A percentile compares a stretch with the other conserved stretches of the same genome.
Conservation (phyloP, 2,113 vertebrate species). For the Peromyscus maniculatus region DNA sequence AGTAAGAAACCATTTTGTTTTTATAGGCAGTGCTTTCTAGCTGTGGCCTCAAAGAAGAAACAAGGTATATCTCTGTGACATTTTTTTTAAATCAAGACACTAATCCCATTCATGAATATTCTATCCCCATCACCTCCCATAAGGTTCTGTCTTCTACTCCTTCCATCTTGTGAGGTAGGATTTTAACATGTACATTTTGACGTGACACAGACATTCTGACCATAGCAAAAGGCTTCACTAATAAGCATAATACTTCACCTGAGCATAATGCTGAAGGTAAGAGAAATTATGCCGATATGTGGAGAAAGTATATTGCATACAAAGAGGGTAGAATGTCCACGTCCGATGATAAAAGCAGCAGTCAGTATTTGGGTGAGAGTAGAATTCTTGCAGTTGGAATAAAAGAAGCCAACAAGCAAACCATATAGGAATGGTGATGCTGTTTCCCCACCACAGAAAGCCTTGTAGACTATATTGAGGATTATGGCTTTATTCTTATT, state of each 20-base stretch:
- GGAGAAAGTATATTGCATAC: background rate
- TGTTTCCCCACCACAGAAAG: accelerated
- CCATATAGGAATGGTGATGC: background rate
- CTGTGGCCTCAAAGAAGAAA: background rate
- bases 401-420: background rate
- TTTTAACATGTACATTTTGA: background rate
- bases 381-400: background rate
- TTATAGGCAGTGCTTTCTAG: background rate
- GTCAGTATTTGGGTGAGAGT: background rate
- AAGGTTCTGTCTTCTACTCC: no score
- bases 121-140: background rate
- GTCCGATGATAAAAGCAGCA: accelerated
- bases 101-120: background rate
- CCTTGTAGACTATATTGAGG: background rate
- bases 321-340: background rate
- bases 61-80: background rate
- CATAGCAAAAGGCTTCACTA: background rate
- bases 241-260: background rate
- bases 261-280: background rate
- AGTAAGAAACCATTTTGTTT: background rate
- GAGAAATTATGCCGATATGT: background rate
- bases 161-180: background rate
- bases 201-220: background rate
- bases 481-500: background rate
- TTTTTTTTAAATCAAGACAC: no score